Percentiles rank a stretch among this genome's conserved stretches.
Conservation (phyloP, 35 echinoderm and acorn worm species). For the Lytechinus variegatus region DNA sequence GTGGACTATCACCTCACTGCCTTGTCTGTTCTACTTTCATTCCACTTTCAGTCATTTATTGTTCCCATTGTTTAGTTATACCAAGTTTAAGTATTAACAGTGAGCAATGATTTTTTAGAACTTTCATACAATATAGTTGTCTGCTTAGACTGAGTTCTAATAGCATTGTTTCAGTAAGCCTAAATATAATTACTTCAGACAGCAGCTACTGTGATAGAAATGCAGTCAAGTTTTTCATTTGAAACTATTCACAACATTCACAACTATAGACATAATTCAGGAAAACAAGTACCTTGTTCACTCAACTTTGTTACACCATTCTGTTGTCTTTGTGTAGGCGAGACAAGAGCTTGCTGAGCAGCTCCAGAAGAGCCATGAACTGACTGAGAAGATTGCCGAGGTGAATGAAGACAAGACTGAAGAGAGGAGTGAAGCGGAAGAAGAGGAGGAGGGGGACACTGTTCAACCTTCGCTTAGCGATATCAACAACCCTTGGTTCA, state of each 20-base stretch:
- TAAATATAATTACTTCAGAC: no score
- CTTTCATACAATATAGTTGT: no score
- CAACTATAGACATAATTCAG: background rate
- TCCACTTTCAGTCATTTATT: no score
- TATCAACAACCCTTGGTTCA: constrained; percentile 97
- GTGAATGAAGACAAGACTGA: constrained; percentile 52
- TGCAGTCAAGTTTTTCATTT: background rate
- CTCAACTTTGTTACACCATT: background rate
- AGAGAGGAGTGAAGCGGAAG: background rate
- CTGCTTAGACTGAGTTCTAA: no score
- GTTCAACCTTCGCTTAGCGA: constrained; percentile 62
- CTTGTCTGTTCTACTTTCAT: no score
- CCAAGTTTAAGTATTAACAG: no score
- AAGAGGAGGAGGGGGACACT: constrained; percentile 28
- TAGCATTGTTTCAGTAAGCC: no score
- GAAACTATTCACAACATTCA: background rate
- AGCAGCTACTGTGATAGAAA: background rate
- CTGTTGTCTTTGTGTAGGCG: constrained; percentile 65
- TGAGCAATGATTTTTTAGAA: no score
- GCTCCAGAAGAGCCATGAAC: constrained; percentile 71
- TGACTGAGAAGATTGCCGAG: constrained; percentile 80
- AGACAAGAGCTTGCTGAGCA: constrained; percentile 76
- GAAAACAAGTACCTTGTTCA: background rate
- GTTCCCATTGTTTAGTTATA: no score
- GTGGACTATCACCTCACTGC: background rate